phyloP scores from a whole-genome alignment of 2,113 vertebrate species.

The Leucoraja erinaceus region DNA sequence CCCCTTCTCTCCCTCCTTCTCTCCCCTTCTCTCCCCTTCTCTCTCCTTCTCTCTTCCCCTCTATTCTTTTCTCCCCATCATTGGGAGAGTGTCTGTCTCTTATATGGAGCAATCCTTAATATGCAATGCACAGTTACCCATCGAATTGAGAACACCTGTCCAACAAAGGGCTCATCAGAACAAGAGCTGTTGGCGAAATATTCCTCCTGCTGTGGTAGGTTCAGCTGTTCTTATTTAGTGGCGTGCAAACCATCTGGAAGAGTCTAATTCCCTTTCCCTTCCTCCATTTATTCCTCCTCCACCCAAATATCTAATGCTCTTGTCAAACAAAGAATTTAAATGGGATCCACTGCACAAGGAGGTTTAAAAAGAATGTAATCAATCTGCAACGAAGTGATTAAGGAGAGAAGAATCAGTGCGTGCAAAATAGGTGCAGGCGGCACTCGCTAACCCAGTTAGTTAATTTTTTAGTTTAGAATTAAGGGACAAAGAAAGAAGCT shows the following conservation, averaged over 20 bases:
- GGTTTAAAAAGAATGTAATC: not conserved
- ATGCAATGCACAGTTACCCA: not conserved
- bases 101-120: not conserved
- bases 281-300: not conserved
- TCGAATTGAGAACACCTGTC: not conserved
- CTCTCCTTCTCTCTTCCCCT: not conserved
- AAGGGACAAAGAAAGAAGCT: not conserved
- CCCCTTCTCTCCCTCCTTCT: not conserved
- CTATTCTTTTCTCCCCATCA: not conserved
- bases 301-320: no score
- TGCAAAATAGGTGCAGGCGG: not conserved
- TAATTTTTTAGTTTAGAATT: slow-evolving; percentile 28
- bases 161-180: not conserved
- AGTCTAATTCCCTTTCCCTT: not conserved
- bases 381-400: not conserved
- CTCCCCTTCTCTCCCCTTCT: not conserved
- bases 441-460: not conserved
- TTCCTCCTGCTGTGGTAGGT: not conserved
- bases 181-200: not conserved
- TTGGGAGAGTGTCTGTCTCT: not conserved
- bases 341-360: not conserved
- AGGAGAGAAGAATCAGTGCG: not conserved
- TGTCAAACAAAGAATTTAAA: not conserved
- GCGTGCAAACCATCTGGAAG: slow-evolving; percentile 4
- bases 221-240: slow-evolving; percentile 23